Evolutionary conservation across 1,140 invertebrate genomes (phyloP).

Genomic region (Portunus trituberculatus): DNA sequence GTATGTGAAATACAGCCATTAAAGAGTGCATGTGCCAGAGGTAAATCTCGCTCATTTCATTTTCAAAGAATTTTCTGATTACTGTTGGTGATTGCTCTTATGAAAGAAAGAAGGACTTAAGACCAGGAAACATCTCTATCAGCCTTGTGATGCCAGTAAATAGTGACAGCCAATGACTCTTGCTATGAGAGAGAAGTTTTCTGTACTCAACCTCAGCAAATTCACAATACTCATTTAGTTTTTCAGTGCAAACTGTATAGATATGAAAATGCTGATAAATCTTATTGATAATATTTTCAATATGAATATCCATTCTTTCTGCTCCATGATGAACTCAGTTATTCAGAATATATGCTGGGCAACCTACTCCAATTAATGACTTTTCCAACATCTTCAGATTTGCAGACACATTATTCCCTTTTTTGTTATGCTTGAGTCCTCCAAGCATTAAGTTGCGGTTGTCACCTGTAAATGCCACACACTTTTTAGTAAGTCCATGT

Average conservation of each 20-base stretch:
- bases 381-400: constrained; percentile 54
- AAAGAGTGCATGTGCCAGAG: no score
- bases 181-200: constrained; percentile 58
- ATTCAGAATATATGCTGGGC: constrained; percentile 63
- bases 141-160: constrained; percentile 35
- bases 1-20: no score
- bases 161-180: constrained; percentile 57
- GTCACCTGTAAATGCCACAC: no score
- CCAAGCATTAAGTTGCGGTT: no score
- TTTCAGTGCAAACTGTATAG: constrained; percentile 63
- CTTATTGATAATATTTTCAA: no score
- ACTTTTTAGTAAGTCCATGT: no score
- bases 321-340: constrained; percentile 66
- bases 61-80: constrained; percentile 46
- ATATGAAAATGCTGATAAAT: constrained; percentile 68
- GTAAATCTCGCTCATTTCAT: no score
- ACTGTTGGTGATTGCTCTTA: not conserved
- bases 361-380: constrained; percentile 64
- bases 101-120: no score
- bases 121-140: constrained; percentile 59
- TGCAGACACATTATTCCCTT: no score
- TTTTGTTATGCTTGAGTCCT: no score
- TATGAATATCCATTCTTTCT: constrained; percentile 68
- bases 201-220: constrained; percentile 42
- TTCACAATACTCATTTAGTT: constrained; percentile 58